These are phyloP conservation scores for Smutsia temminckii DNA, from an alignment of 2,797 vertebrate species.

Conservation along the genomic window DNA sequence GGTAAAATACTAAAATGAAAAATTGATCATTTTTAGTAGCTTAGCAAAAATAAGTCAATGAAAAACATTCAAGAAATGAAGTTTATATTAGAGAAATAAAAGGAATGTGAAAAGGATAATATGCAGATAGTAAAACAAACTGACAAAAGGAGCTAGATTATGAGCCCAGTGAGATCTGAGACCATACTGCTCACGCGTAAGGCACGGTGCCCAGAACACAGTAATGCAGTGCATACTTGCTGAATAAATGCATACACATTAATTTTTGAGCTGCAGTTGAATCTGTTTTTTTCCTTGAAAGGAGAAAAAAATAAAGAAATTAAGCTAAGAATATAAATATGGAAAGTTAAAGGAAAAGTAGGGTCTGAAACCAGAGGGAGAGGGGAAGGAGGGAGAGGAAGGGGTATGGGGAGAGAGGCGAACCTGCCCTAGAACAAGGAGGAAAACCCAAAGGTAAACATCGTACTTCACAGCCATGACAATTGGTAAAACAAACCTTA, in stretches of 20 bases:
- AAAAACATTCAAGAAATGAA: background rate
- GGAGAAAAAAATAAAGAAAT: background rate
- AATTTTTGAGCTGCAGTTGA: background rate
- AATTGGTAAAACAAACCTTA: background rate
- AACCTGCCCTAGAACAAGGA: background rate
- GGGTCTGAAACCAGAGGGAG: background rate
- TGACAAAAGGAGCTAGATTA: background rate
- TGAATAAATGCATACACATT: background rate
- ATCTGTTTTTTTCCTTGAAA: background rate
- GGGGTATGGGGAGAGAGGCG: accelerated
- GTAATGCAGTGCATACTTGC: background rate
- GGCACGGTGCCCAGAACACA: background rate
- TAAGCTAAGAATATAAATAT: background rate
- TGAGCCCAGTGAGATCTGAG: background rate
- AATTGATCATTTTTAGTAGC: background rate
- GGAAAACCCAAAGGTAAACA: background rate
- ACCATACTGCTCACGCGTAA: background rate
- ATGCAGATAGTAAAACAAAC: background rate
- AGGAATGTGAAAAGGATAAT: background rate
- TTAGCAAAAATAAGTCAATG: background rate
- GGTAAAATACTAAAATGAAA: background rate
- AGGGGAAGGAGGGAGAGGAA: background rate
- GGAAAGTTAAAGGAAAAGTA: background rate
- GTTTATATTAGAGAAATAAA: background rate
- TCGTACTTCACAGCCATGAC: background rate